These are phyloP conservation scores for Dasysyrphus tricinctus DNA, from an alignment of 2,888 invertebrate species.

Conservation along the genomic window DNA sequence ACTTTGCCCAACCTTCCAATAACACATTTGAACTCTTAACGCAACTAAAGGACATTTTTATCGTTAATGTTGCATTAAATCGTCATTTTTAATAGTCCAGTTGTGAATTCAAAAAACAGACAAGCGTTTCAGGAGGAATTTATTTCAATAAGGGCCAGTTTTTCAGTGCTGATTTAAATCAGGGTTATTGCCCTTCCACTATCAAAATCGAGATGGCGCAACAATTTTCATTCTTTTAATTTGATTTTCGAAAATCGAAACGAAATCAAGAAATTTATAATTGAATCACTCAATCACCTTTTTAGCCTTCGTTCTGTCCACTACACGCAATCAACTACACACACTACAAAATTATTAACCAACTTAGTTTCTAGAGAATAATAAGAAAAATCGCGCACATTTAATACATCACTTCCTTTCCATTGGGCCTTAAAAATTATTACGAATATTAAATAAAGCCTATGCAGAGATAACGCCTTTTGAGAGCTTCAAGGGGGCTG, in stretches of 20 bases:
- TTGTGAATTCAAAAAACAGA: conserved; percentile 52
- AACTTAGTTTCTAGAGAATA: conserved; percentile 32
- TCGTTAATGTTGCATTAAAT: conserved; percentile 65
- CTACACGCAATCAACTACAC: background rate
- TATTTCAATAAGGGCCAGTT: background rate
- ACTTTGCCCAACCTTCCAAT: conserved; percentile 5
- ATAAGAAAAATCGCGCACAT: conserved; percentile 52
- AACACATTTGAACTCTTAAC: background rate
- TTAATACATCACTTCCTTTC: conserved; percentile 64
- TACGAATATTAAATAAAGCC: conserved; percentile 68
- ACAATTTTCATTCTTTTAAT: background rate
- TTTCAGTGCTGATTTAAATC: no score
- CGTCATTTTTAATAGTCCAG: conserved; percentile 32
- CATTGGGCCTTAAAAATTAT: conserved; percentile 61
- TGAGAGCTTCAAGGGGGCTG: background rate
- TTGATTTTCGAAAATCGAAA: background rate
- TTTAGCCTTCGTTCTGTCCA: background rate
- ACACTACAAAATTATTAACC: conserved; percentile 31
- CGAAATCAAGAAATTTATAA: conserved; percentile 1
- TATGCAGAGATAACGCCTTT: conserved; percentile 26
- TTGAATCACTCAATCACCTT: conserved; percentile 22
- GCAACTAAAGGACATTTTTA: conserved; percentile 15
- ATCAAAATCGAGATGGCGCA: no score
- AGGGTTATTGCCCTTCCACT: no score
- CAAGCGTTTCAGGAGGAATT: conserved; percentile 2